A percentile compares a stretch with the other conserved stretches of the same genome.
phyloP scores from a whole-genome alignment of 2,113 vertebrate genomes.

The Oreochromis niloticus region DNA sequence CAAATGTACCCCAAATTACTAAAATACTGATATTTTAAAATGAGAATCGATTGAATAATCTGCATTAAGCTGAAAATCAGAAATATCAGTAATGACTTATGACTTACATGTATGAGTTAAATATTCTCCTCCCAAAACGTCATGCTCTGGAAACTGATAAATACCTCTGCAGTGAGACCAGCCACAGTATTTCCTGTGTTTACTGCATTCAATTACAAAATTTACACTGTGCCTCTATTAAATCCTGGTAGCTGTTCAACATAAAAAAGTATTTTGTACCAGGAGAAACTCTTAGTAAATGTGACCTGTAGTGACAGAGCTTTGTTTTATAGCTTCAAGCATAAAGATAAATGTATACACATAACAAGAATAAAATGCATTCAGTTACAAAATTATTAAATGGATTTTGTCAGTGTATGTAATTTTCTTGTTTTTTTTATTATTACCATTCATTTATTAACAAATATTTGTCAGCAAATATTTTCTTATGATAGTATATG shows the following conservation, averaged over 20 bases:
- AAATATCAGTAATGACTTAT: not conserved
- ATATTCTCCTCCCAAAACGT: not conserved
- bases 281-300: not conserved
- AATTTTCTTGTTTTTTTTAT: not conserved
- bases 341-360: not conserved
- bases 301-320: not conserved
- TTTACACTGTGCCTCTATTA: not conserved
- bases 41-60: not conserved
- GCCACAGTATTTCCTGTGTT: fast-evolving
- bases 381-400: not conserved
- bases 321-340: not conserved
- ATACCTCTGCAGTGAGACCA: fast-evolving
- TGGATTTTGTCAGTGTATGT: not conserved
- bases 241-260: not conserved
- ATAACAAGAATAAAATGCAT: not conserved
- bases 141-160: not conserved
- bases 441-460: not conserved
- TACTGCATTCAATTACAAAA: fast-evolving
- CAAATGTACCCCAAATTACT: not conserved
- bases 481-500: not conserved
- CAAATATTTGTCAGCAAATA: not conserved
- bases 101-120: not conserved
- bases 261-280: not conserved
- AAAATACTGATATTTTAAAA: not conserved
- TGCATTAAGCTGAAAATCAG: not conserved